Evolutionary conservation across 1,140 invertebrate species (phyloP), one percentile per base, ranked within the genome.

Genomic region (Drosophila biarmipes): DNA sequence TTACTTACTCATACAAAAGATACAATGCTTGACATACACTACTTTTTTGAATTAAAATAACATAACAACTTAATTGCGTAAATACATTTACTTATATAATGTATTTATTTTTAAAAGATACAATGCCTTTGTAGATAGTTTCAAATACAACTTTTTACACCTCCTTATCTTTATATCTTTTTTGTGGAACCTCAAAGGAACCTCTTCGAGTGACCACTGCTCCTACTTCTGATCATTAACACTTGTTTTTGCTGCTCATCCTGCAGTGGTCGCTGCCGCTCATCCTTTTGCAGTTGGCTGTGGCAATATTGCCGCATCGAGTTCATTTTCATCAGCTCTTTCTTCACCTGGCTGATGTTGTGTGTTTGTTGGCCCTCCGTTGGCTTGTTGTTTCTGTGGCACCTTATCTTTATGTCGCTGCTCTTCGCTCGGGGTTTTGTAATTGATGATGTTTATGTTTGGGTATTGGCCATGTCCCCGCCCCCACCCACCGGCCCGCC

Each of bases 361-460:
- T 43, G 58, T 17, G 35, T 37, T 58, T 63, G 63, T 31, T 67
- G 19, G 48, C 17, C 19, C 27, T 21, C 58, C 24, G 62, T 62
- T 45, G 56, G 40, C 62, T 53, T 71, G 43, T 64, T 64, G 29
- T 63, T 56, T 37, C 61, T 64, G 38, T 73, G 54, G 15, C 38
- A 15, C 34, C 45, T 71, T 53, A 69, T 57, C 48, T 75, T 45
- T 31, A 11, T 48, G 46, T 15, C 17, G 27, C 31, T 48, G 24
- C n/a, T 8, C 21, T 46, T 24, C 45, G 21, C 27, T 77, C 73
- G 73, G 55, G 78, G 73, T 58, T 81, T 75, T 86, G 82, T 86
- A 87, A 86, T 86, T 86, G 84, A 86, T 86, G 82, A 86, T 86
- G 84, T 86, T 86, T 86, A 86, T 67, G 78, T 79, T 77, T 38